Percentiles rank a stretch among this genome's conserved stretches.
These are phyloP conservation scores for Acridotheres tristis DNA, from an alignment of 2,797 vertebrate species.

Conservation along the genomic window DNA sequence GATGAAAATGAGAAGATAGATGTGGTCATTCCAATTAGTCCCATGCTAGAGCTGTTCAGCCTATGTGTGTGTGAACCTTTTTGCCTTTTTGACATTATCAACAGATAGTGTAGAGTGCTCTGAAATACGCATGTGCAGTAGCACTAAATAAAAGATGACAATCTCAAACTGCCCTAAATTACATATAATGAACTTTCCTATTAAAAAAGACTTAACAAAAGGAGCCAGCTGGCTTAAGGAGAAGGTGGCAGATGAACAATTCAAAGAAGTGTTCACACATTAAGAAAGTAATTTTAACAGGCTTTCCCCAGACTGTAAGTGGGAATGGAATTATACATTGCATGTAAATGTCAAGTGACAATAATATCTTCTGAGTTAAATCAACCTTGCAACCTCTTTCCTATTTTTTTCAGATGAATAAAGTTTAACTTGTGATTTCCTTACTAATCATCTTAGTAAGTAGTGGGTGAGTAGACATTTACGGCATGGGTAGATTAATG, in stretches of 20 bases:
- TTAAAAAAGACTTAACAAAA: constrained; percentile 56
- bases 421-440: constrained; percentile 70
- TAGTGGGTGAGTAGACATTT: constrained; percentile 63
- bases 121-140: background rate
- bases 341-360: constrained; percentile 70
- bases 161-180: constrained; percentile 20
- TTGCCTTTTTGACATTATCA: background rate
- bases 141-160: background rate
- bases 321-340: constrained; percentile 62
- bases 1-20: background rate
- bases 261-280: constrained; percentile 63
- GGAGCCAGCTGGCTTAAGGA: constrained; percentile 54
- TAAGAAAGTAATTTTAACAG: constrained; percentile 70
- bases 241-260: constrained; percentile 62
- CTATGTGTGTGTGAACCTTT: background rate
- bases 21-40: background rate
- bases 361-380: constrained; percentile 68
- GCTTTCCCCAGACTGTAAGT: constrained; percentile 70
- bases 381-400: constrained; percentile 65
- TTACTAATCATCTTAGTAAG: constrained; percentile 69
- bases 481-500: constrained; percentile 42
- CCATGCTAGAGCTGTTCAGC: background rate
- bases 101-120: background rate
- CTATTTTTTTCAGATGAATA: constrained; percentile 67
- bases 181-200: constrained; percentile 40